Percentiles rank a stretch among this genome's conserved stretches.
Conservation (phyloP, 2,797 vertebrate genomes). For the Crenuchus spilurus region DNA sequence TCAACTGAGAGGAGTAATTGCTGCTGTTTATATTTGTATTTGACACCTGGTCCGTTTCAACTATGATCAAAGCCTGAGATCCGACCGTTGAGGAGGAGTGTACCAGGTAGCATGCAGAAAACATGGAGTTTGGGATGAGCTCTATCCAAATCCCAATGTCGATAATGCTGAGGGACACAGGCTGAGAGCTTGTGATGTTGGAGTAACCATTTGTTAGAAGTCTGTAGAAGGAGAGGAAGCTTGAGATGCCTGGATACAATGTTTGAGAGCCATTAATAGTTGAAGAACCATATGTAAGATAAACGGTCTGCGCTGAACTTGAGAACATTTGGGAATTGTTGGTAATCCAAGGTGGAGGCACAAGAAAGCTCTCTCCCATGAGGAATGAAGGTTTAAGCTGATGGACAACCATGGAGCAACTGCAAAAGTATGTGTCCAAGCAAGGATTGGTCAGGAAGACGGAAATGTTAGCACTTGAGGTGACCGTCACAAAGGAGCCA, state of each 20-base stretch:
- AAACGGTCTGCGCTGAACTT: not conserved
- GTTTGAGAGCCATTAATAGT: not conserved
- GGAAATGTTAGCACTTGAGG: not conserved
- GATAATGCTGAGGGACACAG: conserved; percentile 55
- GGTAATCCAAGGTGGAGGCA: conserved; percentile 40
- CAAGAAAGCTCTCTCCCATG: conserved; percentile 15
- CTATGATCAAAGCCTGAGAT: conserved; percentile 54
- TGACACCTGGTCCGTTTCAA: not conserved
- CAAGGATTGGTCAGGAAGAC: conserved; percentile 71
- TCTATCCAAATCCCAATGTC: conserved; percentile 61
- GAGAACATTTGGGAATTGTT: not conserved
- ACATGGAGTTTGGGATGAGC: conserved; percentile 64
- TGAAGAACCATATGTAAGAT: not conserved
- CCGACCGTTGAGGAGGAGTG: fast-evolving
- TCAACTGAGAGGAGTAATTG: fast-evolving
- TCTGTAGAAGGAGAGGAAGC: fast-evolving
- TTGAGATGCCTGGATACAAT: not conserved
- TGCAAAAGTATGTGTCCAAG: conserved; percentile 44
- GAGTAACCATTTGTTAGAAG: fast-evolving
- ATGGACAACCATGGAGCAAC: conserved; percentile 64
- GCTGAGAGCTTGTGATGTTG: fast-evolving
- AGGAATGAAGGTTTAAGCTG: conserved; percentile 43
- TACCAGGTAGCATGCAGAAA: conserved; percentile 64
- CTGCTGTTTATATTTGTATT: fast-evolving
- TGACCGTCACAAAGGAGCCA: fast-evolving